phyloP scores from a whole-genome alignment of 1,140 invertebrate species.

The Scaptomyza graminum region DNA sequence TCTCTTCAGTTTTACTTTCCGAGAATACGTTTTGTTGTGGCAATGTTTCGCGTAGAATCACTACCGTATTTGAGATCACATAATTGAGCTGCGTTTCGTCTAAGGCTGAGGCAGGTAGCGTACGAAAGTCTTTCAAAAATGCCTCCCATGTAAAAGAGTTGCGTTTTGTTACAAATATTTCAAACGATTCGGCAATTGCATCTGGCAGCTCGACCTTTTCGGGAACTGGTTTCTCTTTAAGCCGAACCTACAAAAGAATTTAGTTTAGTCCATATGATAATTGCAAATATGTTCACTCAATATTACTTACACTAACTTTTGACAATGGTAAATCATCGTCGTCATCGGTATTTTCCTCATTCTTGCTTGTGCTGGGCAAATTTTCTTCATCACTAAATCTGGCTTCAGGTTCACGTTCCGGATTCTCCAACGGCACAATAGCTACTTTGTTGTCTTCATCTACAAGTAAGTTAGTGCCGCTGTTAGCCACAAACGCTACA shows the following conservation, averaged over 20 bases:
- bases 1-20: slow-evolving; percentile 85
- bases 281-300: neutral
- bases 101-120: slow-evolving; percentile 68
- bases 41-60: slow-evolving; percentile 78
- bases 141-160: slow-evolving; percentile 78
- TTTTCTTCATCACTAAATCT: slow-evolving; percentile 91
- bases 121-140: slow-evolving; percentile 79
- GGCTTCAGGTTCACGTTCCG: slow-evolving; percentile 86
- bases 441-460: slow-evolving; percentile 67
- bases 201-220: slow-evolving; percentile 77
- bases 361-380: slow-evolving; percentile 84
- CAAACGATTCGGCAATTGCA: slow-evolving; percentile 78
- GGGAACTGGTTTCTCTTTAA: slow-evolving; percentile 84
- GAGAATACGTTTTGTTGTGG: slow-evolving; percentile 76
- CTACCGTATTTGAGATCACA: slow-evolving; percentile 77
- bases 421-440: slow-evolving; percentile 37
- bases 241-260: slow-evolving; percentile 58
- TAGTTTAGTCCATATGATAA: neutral
- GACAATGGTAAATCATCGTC: slow-evolving; percentile 93
- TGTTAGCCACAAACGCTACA: slow-evolving; percentile 27
- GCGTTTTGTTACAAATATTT: slow-evolving; percentile 73
- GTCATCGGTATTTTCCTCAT: slow-evolving; percentile 90
- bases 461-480: slow-evolving; percentile 33
- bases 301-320: slow-evolving; percentile 84
- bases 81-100: slow-evolving; percentile 80